Percentiles rank a stretch among this genome's conserved stretches.
phyloP scores from a whole-genome alignment of 53 echinoderm and acorn worm species.

The Apostichopus leukothele region DNA sequence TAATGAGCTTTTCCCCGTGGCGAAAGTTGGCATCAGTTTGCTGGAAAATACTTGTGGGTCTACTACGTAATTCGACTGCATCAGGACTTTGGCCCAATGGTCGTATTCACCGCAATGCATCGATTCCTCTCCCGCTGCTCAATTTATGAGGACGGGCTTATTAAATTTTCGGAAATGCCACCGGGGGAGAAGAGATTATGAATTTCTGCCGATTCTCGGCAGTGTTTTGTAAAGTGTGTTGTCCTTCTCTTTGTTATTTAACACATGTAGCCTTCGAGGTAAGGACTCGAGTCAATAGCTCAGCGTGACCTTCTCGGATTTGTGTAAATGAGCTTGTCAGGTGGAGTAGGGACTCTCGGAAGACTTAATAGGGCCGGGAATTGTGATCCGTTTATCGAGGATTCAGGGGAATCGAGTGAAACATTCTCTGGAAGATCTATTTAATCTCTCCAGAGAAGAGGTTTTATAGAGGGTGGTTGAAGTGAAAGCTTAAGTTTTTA shows the following conservation, averaged over 20 bases:
- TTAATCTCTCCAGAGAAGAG: too few species aligned
- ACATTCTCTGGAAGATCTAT: neutral
- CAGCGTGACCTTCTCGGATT: neutral
- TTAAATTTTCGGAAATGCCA: conserved; percentile 27
- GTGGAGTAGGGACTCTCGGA: neutral
- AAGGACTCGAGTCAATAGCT: neutral
- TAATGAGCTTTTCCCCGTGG: conserved; percentile 19
- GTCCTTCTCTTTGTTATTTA: neutral
- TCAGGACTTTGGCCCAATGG: neutral
- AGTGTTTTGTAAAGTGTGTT: conserved; percentile 13
- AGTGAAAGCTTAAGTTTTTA: too few species aligned
- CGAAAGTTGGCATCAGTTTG: neutral
- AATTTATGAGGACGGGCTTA: conserved; percentile 5
- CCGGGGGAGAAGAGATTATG: neutral
- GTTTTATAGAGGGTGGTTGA: too few species aligned
- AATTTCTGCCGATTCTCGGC: neutral
- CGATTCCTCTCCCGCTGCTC: conserved; percentile 9
- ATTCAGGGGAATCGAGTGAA: neutral
- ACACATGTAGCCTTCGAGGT: conserved; percentile 26
- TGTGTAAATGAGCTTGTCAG: conserved; percentile 21
- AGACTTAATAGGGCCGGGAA: neutral
- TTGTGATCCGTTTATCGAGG: neutral
- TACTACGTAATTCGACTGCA: conserved; percentile 9
- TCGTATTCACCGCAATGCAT: neutral
- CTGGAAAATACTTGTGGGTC: conserved; percentile 16